Evolutionary conservation across 2,888 invertebrate species (phyloP).

Genomic region (Pammene aurita): DNA sequence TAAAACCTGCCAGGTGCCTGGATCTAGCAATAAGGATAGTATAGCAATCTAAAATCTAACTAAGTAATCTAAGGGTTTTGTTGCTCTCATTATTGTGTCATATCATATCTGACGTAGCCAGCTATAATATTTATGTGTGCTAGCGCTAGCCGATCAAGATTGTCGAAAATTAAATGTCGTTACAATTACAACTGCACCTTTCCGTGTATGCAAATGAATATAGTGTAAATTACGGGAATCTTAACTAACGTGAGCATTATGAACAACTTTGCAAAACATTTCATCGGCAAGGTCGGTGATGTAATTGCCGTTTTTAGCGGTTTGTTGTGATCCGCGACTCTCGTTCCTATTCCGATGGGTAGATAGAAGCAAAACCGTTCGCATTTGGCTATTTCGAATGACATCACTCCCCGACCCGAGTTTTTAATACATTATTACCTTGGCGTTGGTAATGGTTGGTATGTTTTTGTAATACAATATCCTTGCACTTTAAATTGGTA

Average conservation of each 20-base stretch:
- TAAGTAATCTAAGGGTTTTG: no score
- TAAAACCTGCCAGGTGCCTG: no score
- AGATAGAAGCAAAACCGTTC: slow-evolving; percentile 38
- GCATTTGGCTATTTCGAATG: slow-evolving; percentile 33
- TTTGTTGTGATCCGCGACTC: slow-evolving; percentile 45
- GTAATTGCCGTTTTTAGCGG: slow-evolving; percentile 79
- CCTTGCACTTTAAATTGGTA: slow-evolving; percentile 24
- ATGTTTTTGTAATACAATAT: slow-evolving; percentile 20
- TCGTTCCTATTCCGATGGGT: slow-evolving; percentile 41
- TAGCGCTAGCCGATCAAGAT: not conserved
- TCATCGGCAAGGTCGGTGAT: slow-evolving; percentile 75
- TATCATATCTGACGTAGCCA: no score
- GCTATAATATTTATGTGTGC: no score
- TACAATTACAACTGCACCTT: not conserved
- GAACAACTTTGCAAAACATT: slow-evolving; percentile 62
- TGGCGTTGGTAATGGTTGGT: slow-evolving; percentile 45
- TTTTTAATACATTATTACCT: slow-evolving; percentile 44
- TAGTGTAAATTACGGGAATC: slow-evolving; percentile 51
- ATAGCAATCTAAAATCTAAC: no score
- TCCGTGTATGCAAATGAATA: slow-evolving; percentile 1
- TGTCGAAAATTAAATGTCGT: not conserved
- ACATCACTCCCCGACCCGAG: slow-evolving; percentile 35
- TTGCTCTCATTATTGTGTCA: no score
- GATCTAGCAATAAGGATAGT: no score
- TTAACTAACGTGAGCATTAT: slow-evolving; percentile 65